Evolutionary conservation across 2,888 invertebrate species (phyloP).

Genomic region (Tipula confusa): DNA sequence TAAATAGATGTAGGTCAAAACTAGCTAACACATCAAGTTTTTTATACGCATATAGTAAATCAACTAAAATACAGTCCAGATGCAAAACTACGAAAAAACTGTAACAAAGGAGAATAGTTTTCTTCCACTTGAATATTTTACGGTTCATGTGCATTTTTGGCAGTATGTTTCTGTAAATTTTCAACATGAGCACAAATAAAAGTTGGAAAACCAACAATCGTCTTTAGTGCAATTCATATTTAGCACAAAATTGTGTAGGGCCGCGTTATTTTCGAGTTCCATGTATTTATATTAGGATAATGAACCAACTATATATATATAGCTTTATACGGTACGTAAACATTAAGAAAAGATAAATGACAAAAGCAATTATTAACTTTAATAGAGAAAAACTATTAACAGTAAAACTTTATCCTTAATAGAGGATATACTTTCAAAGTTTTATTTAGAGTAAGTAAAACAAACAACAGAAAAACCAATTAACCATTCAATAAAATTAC

Average conservation of each 20-base stretch:
- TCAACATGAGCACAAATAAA: neutral
- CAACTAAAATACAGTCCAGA: neutral
- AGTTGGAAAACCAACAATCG: neutral
- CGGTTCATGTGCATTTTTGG: neutral
- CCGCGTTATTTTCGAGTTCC: no score
- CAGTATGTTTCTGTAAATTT: neutral
- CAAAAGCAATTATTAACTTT: neutral
- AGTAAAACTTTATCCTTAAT: neutral
- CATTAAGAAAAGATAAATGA: neutral
- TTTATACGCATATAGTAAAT: neutral
- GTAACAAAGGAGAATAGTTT: neutral
- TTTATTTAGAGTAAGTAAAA: neutral
- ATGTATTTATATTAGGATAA: neutral
- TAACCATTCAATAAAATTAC: neutral
- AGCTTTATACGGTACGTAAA: no score
- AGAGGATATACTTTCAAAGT: neutral
- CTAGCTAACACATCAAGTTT: neutral
- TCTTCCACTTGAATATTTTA: neutral
- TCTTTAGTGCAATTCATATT: no score
- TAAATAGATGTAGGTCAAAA: neutral
- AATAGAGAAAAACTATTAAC: neutral
- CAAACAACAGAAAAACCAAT: constrained; percentile 9
- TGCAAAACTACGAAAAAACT: no score
- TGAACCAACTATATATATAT: neutral
- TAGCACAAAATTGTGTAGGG: neutral